These are phyloP conservation scores for Drosophila lutescens DNA, from an alignment of 2,888 invertebrate genomes.

Conservation along the genomic window DNA sequence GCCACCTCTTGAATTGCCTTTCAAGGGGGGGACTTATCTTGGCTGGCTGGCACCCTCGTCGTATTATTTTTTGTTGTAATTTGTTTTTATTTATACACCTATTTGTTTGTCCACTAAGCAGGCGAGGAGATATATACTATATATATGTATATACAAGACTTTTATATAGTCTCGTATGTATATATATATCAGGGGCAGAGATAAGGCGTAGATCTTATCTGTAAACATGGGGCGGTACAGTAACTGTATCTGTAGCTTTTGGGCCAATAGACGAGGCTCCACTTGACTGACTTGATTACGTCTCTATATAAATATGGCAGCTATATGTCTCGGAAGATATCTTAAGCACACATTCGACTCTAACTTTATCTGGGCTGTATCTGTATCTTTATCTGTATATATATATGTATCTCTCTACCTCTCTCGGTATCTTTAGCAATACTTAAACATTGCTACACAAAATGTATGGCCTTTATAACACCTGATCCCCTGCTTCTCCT, in stretches of 20 bases:
- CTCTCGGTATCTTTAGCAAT: slow-evolving; percentile 64
- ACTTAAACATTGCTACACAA: slow-evolving; percentile 59
- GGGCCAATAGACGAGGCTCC: slow-evolving; percentile 67
- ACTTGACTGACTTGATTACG: slow-evolving; percentile 76
- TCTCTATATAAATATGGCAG: slow-evolving; percentile 80
- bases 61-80: slow-evolving; percentile 31
- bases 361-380: slow-evolving; percentile 24
- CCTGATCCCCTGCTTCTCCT: slow-evolving; percentile 49
- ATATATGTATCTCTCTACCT: slow-evolving; percentile 5
- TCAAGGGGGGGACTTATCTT: slow-evolving; percentile 52
- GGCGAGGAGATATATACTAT: slow-evolving; percentile 21
- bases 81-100: slow-evolving; percentile 75
- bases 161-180: background rate
- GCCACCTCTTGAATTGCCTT: slow-evolving; percentile 43
- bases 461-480: slow-evolving; percentile 64
- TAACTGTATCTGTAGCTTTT: background rate
- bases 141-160: background rate
- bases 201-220: slow-evolving; percentile 63
- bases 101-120: slow-evolving; percentile 78
- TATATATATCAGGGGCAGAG: slow-evolving; percentile 46
- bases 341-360: slow-evolving; percentile 67
- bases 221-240: slow-evolving; percentile 21
- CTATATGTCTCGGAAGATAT: slow-evolving; percentile 66
- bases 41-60: slow-evolving; percentile 24
- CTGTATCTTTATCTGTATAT: too few relatives aligned